Conservation (phyloP, 2,888 invertebrate species). For the Philhelius pedissequus region DNA sequence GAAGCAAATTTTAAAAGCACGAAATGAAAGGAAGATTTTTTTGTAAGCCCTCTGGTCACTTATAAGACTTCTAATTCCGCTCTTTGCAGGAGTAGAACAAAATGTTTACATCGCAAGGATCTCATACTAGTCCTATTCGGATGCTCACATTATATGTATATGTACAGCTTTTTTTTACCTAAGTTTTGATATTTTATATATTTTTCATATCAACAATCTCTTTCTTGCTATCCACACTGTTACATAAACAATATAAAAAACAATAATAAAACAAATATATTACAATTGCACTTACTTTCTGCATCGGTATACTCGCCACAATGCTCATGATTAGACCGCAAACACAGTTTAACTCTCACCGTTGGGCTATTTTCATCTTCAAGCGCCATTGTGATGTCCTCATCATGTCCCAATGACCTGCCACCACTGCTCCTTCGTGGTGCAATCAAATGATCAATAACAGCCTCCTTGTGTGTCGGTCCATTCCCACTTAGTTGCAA, state of each 20-base stretch:
- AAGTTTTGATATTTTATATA: too few species aligned
- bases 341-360: slow-evolving; percentile 89
- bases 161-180: too few species aligned
- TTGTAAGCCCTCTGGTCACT: too few species aligned
- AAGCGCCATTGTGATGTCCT: slow-evolving; percentile 82
- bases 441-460: slow-evolving; percentile 82
- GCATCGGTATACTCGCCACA: slow-evolving; percentile 92
- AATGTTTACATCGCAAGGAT: too few species aligned
- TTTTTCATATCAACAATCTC: neutral
- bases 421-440: slow-evolving; percentile 79
- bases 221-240: neutral
- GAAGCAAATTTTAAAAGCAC: too few species aligned
- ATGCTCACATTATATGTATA: too few species aligned
- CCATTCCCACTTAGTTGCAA: slow-evolving; percentile 86
- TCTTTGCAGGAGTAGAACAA: too few species aligned
- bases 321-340: slow-evolving; percentile 88
- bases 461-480: slow-evolving; percentile 85
- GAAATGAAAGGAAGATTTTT: too few species aligned
- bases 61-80: too few species aligned
- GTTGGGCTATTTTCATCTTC: slow-evolving; percentile 82
- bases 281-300: slow-evolving; percentile 83
- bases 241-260: slow-evolving; percentile 40
- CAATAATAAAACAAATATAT: neutral
- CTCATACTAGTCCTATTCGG: too few species aligned
- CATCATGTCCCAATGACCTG: slow-evolving; percentile 81